Base-by-base conservation (phyloP, 2,888 invertebrate genomes). In the Theodoxus fluviatilis region DNA sequence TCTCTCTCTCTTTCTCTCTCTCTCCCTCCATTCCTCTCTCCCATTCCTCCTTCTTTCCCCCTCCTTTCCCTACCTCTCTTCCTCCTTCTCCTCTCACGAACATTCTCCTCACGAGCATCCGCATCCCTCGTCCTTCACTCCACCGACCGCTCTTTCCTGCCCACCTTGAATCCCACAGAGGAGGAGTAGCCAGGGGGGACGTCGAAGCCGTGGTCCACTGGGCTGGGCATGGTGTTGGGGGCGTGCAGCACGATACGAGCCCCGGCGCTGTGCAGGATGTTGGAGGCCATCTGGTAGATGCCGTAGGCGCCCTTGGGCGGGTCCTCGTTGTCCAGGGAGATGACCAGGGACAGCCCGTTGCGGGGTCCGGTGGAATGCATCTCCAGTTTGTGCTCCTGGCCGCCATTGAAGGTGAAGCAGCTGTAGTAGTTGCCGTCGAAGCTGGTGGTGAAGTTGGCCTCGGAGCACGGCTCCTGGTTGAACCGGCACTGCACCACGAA, bases 131-230 rank as follows among this genome's bases (percentile, higher is more conserved):
- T n/a, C n/a, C n/a, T n/a, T n/a, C n/a, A n/a, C n/a, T n/a, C n/a
- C n/a, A n/a, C n/a, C n/a, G n/a, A n/a, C n/a, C n/a, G n/a, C n/a
- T n/a, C n/a, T n/a, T n/a, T n/a, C n/a, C n/a, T n/a, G n/a, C n/a
- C 52, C n/a, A 52, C 25, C 35, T 80, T 80, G 31, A 81, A 66
- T 18, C 80, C 79, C 18, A 81, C 78, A 47, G 82, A 82, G 3
- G 83, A 79, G 1, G 83, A 82, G 68, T 77, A 83, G 6, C 83
- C 83, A 2, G 83, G 83, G 3, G 83, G 81, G 59, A 83, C 78
- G 67, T 83, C 83, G 72, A 82, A 79, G 0, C 83, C 83, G 55
- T 80, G 79, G 63, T 83, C 81, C 18, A 80, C 78, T 0, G 83
- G 83, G 59, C 80, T 81, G 0, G 83, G 83, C 74, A 80, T 78